Base-by-base conservation (phyloP, 2,113 vertebrate species). In the Penelope pileata region DNA sequence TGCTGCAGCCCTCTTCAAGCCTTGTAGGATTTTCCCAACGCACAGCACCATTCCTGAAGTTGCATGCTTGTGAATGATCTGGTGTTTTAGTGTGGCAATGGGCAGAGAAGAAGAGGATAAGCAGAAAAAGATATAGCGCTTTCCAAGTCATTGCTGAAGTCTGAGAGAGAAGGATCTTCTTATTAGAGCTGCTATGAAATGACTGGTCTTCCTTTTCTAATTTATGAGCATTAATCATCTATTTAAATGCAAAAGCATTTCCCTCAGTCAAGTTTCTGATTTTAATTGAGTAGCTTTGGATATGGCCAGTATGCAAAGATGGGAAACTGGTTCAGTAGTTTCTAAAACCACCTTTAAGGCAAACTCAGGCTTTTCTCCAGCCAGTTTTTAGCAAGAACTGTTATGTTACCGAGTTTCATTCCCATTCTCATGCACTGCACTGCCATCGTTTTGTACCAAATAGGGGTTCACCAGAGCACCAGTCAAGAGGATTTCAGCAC, bases 51-150 rank as follows among this genome's bases (percentile, higher is more conserved):
- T 68, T 66, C 40, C 50, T 74, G 85, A 80, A 27, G 16, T 8
- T 50, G 34, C 22, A 5, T 12, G 23, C 32, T 60, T 75, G 32
- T 7, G 36, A 30, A 77, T 51, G 42, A 26, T 40, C 36, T 75
- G 50, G 30, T 45, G 24, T 43, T 85, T 91, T 68, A n/a, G 6
- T 0, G 0, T n/a, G 64, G 53, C 12, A 15, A 3, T 23, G 29
- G 40, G 4, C 32, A 85, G 84, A 19, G 79, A 68, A 79, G 36
- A 66, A 58, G 23, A 68, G 9, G 79, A 75, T 66, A 36, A 27
- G 21, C 13, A 90, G 53, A 66, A 85, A 59, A 88, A 66, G 43
- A 3, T 42, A 4, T 75, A 21, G 73, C 69, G 11, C 38, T 86
- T 92, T 95, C 66, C n/a, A 68, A 79, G 72, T 78, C 43, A 40